Evolutionary conservation across 2,888 invertebrate genomes (phyloP), one percentile per base, ranked within the genome.

Genomic region (Mythimna vitellina): DNA sequence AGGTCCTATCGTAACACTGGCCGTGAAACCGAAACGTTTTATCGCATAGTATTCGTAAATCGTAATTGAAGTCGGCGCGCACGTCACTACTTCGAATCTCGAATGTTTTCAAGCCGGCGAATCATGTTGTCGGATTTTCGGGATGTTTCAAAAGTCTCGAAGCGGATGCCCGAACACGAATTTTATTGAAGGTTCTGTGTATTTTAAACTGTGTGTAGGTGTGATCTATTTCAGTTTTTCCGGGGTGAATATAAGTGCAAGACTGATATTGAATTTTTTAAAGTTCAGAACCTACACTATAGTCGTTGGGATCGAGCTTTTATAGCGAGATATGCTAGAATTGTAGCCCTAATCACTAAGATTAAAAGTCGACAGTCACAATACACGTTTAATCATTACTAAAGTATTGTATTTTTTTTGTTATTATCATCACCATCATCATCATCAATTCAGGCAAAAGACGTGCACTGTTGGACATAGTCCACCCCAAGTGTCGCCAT

Each of bases 21-120:
- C 86, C 86, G 76, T 84, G 84, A 87, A 86, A 80, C 57, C 65
- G 62, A 68, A 69, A 68, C 71, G 66, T 71, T 78, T 77, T 81
- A 82, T 84, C 77, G 67, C 32, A 35, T 25, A 68, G 72, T 73
- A 56, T 78, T 67, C 66, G 73, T 80, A 81, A 84, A 81, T 70
- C 64, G 80, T 86, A 76, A 84, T 85, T 74, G 78, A 75, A 75
- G 64, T 38, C 46, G n/a, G 35, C 68, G 46, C 35, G 60, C 57
- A 72, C 78, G 71, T 85, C 81, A 84, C 56, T 53, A 12, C 38
- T 58, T 66, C 63, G 60, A 35, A n/a, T 32, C 58, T 65, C 64
- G 57, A 46, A 74, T 58, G 65, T 61, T 69, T 62, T 56, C 25
- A 25, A 61, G 63, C 32, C 54, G n/a, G 20, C 58, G 65, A 69